phyloP scores from a whole-genome alignment of 2,797 vertebrate genomes.

The Botia almorhae region DNA sequence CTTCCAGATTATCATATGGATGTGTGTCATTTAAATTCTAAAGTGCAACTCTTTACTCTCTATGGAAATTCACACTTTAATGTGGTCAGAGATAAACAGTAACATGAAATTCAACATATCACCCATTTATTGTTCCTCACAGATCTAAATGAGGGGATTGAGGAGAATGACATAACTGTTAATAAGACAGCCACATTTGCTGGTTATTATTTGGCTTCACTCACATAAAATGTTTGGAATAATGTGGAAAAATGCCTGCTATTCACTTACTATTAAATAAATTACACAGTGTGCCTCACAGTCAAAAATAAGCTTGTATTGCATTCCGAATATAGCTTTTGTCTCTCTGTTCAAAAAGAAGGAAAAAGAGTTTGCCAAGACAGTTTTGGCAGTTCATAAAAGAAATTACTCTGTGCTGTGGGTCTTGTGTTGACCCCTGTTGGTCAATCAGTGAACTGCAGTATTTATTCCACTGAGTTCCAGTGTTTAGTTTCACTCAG shows the following conservation, averaged over 20 bases:
- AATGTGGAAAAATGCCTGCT: background rate
- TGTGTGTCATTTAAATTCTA: background rate
- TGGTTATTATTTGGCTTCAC: background rate
- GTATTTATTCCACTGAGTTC: background rate
- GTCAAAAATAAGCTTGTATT: background rate
- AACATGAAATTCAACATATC: background rate
- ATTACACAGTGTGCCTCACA: background rate
- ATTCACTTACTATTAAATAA: background rate
- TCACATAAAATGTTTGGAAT: background rate
- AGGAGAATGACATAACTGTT: background rate
- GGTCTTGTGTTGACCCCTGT: slow-evolving; percentile 58
- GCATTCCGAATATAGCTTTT: background rate
- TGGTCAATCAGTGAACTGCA: slow-evolving; percentile 50
- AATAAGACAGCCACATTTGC: background rate
- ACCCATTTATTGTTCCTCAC: background rate
- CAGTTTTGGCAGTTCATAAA: background rate
- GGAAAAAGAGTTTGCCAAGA: background rate
- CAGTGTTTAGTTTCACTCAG: background rate
- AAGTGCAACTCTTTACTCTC: background rate
- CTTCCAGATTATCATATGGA: slow-evolving; percentile 3
- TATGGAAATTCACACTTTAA: background rate
- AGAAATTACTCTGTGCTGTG: background rate
- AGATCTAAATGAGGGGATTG: background rate
- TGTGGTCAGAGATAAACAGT: background rate
- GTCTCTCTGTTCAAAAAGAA: background rate